Evolutionary conservation across 2,113 vertebrate genomes (phyloP), one percentile per base, ranked within the genome.

Genomic region (Syrmaticus mikado): DNA sequence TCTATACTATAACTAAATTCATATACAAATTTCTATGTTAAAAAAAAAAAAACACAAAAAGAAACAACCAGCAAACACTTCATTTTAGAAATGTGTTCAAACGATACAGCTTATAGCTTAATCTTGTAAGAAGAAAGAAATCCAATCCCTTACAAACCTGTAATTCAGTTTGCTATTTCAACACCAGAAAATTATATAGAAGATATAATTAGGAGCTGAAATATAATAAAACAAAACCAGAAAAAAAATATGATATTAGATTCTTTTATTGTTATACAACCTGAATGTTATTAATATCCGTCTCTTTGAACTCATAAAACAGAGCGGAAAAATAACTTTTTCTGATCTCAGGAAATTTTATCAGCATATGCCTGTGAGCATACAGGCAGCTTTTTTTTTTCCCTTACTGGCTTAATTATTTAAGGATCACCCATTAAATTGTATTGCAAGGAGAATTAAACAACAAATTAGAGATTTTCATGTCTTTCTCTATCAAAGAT

Each of bases 141-240:
- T 61, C 46, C 57, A 40, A 94, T 92, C 18, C 1, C 24, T 90
- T 81, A 58, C 12, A 94, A 78, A 81, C 30, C 43, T 61, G 21
- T 77, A 94, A 94, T 83, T 92, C 43, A 52, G 10, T 92, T 80
- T 93, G 28, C 12, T 82, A 25, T 81, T 81, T 91, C 57, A 94
- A 71, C 80, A 75, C 18, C 40, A 86, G 34, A 20, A 83, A 83
- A 85, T 68, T 34, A 53, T 22, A 50, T 78, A 66, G 76, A 87
- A 67, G 8, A 68, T 83, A 45, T 65, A 91, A 75, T 89, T 55
- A 72, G 24, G 4, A 78, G 18, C 6, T 68, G 62, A 83, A 89
- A 78, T 78, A 46, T 11, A 88, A 85, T 75, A 75, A 66, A 76
- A 79, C 45, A 32, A 68, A 89, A 88, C 21, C 5, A 80, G 50